Evolutionary conservation across 2,797 vertebrate genomes (phyloP).

Genomic region (Picus viridis): DNA sequence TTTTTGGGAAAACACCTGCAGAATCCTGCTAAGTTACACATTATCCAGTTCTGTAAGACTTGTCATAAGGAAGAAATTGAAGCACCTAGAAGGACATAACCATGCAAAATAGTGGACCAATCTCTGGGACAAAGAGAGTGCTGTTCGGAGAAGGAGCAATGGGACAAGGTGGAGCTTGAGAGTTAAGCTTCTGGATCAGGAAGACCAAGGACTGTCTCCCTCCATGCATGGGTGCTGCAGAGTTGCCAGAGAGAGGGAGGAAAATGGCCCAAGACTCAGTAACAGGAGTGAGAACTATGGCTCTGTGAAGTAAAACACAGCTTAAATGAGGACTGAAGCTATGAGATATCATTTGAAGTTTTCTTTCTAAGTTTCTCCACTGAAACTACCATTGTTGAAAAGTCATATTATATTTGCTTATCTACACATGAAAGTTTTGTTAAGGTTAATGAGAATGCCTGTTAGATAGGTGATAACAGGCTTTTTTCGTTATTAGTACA

Average conservation of each 20-base stretch:
- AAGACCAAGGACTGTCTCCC: neutral
- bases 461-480: neutral
- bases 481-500: conserved; percentile 16
- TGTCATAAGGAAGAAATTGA: neutral
- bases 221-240: accelerated
- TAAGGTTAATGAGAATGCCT: conserved; percentile 55
- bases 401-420: neutral
- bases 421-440: conserved; percentile 44
- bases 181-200: neutral
- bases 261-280: neutral
- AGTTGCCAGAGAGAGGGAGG: neutral
- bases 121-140: neutral
- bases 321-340: neutral
- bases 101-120: neutral
- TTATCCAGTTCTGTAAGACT: neutral
- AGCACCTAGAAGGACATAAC: neutral
- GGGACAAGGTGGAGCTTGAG: neutral
- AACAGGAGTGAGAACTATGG: neutral
- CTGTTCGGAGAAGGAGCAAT: neutral
- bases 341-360: neutral
- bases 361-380: neutral
- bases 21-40: neutral
- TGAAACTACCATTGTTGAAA: conserved; percentile 15
- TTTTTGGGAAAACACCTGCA: neutral
- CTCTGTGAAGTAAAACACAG: neutral